Evolutionary conservation across 2,113 vertebrate species (phyloP), one percentile per base, ranked within the genome.

Genomic region (Bos javanicus): DNA sequence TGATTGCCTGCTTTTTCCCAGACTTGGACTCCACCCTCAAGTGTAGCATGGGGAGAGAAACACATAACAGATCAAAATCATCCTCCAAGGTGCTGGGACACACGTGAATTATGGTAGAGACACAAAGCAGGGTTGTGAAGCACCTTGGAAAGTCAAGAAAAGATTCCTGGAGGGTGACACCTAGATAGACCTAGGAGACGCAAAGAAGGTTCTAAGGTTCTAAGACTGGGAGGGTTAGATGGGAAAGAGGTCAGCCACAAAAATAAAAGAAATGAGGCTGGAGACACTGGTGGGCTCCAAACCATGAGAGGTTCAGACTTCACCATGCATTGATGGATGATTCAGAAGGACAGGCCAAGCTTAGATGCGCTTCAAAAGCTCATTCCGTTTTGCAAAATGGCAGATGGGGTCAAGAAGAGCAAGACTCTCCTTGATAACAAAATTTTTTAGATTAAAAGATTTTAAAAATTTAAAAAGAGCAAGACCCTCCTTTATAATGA

Each of bases 41-140:
- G 43, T 14, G 4, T 91, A 6, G 4, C 36, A 10, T 3, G 0
- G 6, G 2, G 36, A 87, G 21, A 62, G 43, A 80, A 43, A 76
- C n/a, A 21, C 17, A 3, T 28, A 71, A 7, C 33, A 74, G 16
- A 71, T 28, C n/a, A 26, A 6, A 2, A 19, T n/a, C 33, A 39
- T 64, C 28, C 71, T 67, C 43, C 76, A 50, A 15, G 5, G 21
- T 46, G 23, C n/a, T 64, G 11, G 30, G 13, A 43, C 6, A 54
- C 33, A 28, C 33, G 50, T 60, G 23, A 52, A 60, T 54, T 39
- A 33, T 3, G 13, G 23, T 12, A 16, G 33, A 48, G 4, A n/a
- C 16, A 36, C 33, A 39, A 33, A 8, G 6, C 2, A 0, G 30
- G 7, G 11, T 43, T 3, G 26, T 4, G 1, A 56, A 52, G 19